Evolutionary conservation across 2,888 invertebrate species (phyloP), one percentile per base, ranked within the genome.

Genomic region (Odontocerum albicorne): DNA sequence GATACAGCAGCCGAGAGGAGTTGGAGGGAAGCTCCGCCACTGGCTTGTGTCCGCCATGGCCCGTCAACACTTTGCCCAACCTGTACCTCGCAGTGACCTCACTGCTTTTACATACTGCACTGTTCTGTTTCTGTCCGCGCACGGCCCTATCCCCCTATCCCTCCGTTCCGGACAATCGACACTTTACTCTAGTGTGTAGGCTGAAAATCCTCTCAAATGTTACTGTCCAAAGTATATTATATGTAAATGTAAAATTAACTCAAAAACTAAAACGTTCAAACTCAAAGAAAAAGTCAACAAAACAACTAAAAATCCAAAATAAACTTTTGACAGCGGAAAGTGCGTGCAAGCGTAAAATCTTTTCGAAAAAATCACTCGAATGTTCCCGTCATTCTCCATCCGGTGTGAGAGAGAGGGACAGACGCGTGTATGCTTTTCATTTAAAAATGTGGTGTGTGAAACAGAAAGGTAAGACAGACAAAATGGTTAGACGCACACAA

Each of bases 401-500:
- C 58, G 60, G 61, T 60, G 60, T 62, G 57, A 52, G 58, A 56
- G 52, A 57, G 55, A 58, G 44, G 54, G 57, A 59, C 55, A 54
- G 57, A 61, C 53, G 57, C 47, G 49, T 60, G 54, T 56, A 59
- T 57, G 52, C 53, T 53, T 57, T 51, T 47, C 43, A 39, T 47
- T 49, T 45, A 49, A 57, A 52, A 43, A 62, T 59, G 58, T 57
- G 61, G 58, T 59, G 60, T 62, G 61, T 58, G 61, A 61, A 55
- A 61, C 57, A 61, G 55, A 61, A 49, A 61, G 61, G 61, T 61
- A 47, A 59, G 59, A 61, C 59, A 59, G 55, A 61, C 61, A 61
- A 59, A 49, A 60, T 75, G 67, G 80, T 83, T 84, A 86, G 86
- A 89, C 87, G 89, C 87, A 90, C 90, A 90, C 89, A 88, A 86